Percentiles rank a stretch among this genome's conserved stretches.
Evolutionary conservation across 2,113 vertebrate genomes (phyloP).

Genomic region (Vireo altiloquus): DNA sequence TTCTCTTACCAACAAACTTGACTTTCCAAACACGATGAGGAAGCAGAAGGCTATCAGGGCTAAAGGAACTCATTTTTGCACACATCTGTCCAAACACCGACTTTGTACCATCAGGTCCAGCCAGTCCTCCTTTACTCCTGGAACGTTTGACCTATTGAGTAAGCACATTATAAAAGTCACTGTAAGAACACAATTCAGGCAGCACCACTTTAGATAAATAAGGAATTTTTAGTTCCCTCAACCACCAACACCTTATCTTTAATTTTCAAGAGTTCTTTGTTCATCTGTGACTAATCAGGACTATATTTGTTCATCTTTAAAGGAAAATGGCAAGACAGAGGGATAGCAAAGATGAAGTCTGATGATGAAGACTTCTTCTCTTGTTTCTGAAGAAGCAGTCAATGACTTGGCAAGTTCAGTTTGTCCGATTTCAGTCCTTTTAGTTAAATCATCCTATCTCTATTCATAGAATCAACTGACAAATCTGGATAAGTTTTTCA

Average conservation of each 20-base stretch:
- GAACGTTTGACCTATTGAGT: conserved; percentile 92
- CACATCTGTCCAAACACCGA: conserved; percentile 99
- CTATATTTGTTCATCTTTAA: background rate
- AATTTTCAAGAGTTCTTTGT: background rate
- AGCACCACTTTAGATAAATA: background rate
- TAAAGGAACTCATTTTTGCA: conserved; percentile 96
- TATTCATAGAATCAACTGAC: background rate
- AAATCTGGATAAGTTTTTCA: background rate
- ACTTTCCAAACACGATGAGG: conserved; percentile 99
- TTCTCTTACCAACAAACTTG: conserved; percentile 92
- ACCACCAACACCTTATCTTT: background rate
- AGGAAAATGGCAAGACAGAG: background rate
- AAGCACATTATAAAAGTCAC: background rate
- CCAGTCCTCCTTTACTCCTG: conserved; percentile 95
- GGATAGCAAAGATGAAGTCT: background rate
- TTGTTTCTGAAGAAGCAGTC: background rate
- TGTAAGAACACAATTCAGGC: background rate
- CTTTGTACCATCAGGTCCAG: conserved; percentile 96
- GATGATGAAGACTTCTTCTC: background rate
- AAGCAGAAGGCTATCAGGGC: conserved; percentile 93
- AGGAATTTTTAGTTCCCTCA: background rate
- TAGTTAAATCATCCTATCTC: background rate
- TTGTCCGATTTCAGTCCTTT: background rate
- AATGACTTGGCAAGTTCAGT: background rate
- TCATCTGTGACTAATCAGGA: background rate